Evolutionary conservation across 2,888 invertebrate genomes (phyloP).

Genomic region (Dendrolimus houi): DNA sequence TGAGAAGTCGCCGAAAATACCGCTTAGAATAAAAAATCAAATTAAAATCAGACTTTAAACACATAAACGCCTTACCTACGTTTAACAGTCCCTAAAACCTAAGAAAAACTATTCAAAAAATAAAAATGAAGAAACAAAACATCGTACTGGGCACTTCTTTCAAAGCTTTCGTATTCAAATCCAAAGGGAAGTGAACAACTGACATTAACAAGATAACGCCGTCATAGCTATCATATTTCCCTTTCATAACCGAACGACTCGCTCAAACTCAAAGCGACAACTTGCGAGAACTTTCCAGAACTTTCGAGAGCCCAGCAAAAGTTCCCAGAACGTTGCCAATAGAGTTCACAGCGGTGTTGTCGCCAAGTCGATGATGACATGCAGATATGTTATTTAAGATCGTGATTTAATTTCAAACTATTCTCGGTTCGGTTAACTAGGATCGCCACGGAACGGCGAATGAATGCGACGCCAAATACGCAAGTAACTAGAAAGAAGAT

Average conservation of each 20-base stretch:
- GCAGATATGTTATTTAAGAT: background rate
- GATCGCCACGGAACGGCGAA: too few species aligned
- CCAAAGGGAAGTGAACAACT: background rate
- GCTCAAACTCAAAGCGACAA: background rate
- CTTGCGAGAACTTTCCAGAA: background rate
- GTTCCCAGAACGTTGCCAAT: background rate
- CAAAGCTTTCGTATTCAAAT: background rate
- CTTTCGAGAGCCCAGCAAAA: background rate
- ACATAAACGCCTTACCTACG: too few species aligned
- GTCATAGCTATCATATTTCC: background rate
- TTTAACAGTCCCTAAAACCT: too few species aligned
- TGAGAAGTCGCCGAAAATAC: too few species aligned
- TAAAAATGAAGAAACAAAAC: too few species aligned
- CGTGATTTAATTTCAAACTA: background rate
- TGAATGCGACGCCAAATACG: too few species aligned
- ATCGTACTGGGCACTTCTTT: too few species aligned
- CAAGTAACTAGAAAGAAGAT: too few species aligned
- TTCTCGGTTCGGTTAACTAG: too few species aligned
- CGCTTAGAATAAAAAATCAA: too few species aligned
- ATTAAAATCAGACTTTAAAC: too few species aligned
- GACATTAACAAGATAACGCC: background rate
- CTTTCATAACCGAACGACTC: background rate
- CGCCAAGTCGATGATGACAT: conserved; percentile 1
- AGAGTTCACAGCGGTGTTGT: background rate
- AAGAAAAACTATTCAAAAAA: too few species aligned